Percentiles rank a stretch among this genome's conserved stretches.
These are phyloP conservation scores for Pardosa pseudoannulata DNA, from an alignment of 2,888 invertebrate species.

Conservation along the genomic window DNA sequence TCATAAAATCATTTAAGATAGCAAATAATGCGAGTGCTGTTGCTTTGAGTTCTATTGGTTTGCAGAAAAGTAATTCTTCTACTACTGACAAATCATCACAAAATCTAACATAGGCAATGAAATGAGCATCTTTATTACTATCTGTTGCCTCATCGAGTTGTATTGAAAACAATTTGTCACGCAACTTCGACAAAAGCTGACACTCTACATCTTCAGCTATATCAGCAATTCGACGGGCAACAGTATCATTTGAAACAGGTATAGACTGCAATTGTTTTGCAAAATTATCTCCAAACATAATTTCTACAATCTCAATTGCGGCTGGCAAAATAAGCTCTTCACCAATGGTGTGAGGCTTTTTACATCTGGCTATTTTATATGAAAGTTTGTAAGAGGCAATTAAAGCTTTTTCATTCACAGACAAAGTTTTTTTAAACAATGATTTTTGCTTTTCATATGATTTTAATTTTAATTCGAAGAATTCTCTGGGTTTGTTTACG, in stretches of 20 bases:
- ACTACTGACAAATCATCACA: constrained; percentile 30
- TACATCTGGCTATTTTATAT: constrained; percentile 61
- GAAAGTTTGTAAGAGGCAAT: constrained; percentile 40
- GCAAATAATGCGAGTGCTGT: constrained; percentile 28
- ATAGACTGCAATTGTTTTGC: constrained; percentile 14
- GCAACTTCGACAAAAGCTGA: constrained; percentile 24
- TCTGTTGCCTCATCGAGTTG: constrained; percentile 18
- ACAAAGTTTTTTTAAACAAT: constrained; percentile 10
- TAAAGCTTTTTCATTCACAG: constrained; percentile 44
- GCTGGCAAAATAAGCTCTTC: constrained; percentile 40
- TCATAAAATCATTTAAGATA: constrained; percentile 39
- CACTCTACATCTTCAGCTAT: constrained; percentile 44
- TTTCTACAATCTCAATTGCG: constrained; percentile 28
- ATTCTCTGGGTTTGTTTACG: not conserved
- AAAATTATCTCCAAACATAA: constrained; percentile 22
- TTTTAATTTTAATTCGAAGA: not conserved
- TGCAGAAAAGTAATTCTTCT: constrained; percentile 35
- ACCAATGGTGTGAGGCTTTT: constrained; percentile 48
- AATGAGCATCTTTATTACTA: constrained; percentile 35
- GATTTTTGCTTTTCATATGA: constrained; percentile 3
- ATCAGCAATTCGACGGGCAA: constrained; percentile 38
- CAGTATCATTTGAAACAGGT: constrained; percentile 45
- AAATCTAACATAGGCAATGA: constrained; percentile 26
- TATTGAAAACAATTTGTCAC: constrained; percentile 14
- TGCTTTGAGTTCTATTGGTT: constrained; percentile 28